Percentiles rank a stretch among this genome's conserved stretches.
These are phyloP conservation scores for Cranoglanis bouderius DNA, from an alignment of 2,113 vertebrate genomes.

Conservation along the genomic window DNA sequence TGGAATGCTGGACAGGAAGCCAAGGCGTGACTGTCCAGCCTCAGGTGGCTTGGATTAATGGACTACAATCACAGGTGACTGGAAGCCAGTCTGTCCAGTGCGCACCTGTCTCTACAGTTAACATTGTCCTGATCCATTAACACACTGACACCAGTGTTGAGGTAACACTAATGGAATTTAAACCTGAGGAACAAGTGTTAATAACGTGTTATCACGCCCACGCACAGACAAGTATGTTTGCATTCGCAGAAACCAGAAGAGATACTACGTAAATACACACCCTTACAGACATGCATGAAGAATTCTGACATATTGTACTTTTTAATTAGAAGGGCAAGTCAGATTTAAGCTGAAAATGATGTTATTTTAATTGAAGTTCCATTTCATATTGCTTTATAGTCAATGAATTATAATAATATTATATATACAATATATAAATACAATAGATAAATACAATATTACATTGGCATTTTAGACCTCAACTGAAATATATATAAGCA, in stretches of 20 bases:
- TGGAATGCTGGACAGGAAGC: slow-evolving; percentile 31
- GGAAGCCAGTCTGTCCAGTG: slow-evolving; percentile 40
- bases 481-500: not conserved
- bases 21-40: slow-evolving; percentile 32
- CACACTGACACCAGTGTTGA: not conserved
- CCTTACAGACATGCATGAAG: slow-evolving; percentile 6
- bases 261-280: slow-evolving; percentile 17
- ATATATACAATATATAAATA: no score
- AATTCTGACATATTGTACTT: not conserved
- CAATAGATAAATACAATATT: no score
- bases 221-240: slow-evolving; percentile 2
- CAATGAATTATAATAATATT: not conserved
- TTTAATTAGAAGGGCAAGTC: not conserved
- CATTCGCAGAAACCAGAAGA: not conserved
- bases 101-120: slow-evolving; percentile 5
- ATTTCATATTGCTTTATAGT: not conserved
- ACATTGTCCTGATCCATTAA: not conserved
- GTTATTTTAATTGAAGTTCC: not conserved
- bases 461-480: not conserved
- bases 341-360: not conserved
- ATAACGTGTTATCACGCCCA: slow-evolving; percentile 19
- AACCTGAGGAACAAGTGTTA: slow-evolving; percentile 20
- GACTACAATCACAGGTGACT: slow-evolving; percentile 4
- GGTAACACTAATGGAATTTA: slow-evolving; percentile 14
- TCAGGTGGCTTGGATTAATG: slow-evolving; percentile 20